Conservation (phyloP, 2,888 invertebrate genomes). For the Drepanosiphum platanoidis region DNA sequence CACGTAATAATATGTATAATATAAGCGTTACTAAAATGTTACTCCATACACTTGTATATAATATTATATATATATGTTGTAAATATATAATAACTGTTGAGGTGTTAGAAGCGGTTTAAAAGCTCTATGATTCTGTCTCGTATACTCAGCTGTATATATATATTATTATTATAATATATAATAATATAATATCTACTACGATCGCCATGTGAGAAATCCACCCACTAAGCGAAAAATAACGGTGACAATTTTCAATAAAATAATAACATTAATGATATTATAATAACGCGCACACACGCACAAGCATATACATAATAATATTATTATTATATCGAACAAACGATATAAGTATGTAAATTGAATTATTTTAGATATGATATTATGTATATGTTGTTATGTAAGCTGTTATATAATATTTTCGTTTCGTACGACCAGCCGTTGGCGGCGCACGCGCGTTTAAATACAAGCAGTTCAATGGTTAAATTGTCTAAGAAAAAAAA, state of each 20-base stretch:
- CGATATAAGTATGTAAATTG: background rate
- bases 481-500: conserved; percentile 4
- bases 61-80: too few relatives aligned
- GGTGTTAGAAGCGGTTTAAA: conserved; percentile 55
- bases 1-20: conserved; percentile 30
- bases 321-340: too few relatives aligned
- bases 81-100: conserved; percentile 45
- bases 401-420: background rate
- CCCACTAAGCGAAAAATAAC: conserved; percentile 35
- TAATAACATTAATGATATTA: conserved; percentile 33
- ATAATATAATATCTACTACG: conserved; percentile 29
- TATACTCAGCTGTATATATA: conserved; percentile 39
- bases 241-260: conserved; percentile 24
- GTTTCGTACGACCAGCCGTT: conserved; percentile 24
- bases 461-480: conserved; percentile 30
- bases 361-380: background rate
- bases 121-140: conserved; percentile 37
- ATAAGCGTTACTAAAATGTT: conserved; percentile 47
- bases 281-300: too few relatives aligned
- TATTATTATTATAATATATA: conserved; percentile 3
- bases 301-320: too few relatives aligned
- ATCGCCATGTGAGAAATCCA: conserved; percentile 36
- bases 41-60: conserved; percentile 39
- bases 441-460: background rate
- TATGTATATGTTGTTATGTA: background rate